These are phyloP conservation scores for Mirounga angustirostris DNA, from an alignment of 2,113 vertebrate species.

Conservation along the genomic window DNA sequence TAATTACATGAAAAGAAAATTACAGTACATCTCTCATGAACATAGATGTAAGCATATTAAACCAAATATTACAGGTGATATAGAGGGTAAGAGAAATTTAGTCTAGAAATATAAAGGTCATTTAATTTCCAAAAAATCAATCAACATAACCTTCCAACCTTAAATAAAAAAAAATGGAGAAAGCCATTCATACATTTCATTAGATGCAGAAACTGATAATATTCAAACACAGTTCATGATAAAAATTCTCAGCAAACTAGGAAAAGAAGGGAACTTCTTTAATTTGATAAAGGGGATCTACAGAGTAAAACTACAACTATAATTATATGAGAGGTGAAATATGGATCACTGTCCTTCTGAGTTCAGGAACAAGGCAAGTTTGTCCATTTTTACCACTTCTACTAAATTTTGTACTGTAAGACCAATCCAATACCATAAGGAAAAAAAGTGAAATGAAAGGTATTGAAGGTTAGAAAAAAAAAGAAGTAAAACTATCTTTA, in stretches of 20 bases:
- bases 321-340: background rate
- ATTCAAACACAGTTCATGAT: background rate
- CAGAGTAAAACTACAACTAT: background rate
- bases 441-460: background rate
- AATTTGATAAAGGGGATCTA: background rate
- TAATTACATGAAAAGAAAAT: background rate
- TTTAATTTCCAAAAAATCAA: slow-evolving; percentile 17
- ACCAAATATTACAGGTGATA: background rate
- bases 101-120: background rate
- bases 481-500: background rate
- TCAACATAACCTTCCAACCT: background rate
- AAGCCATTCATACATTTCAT: background rate
- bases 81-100: background rate
- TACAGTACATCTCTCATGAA: background rate
- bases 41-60: background rate
- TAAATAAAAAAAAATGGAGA: slow-evolving; percentile 9
- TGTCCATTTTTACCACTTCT: background rate
- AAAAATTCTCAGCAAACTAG: background rate
- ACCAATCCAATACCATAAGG: background rate
- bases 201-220: background rate
- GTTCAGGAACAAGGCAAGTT: background rate
- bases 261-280: background rate
- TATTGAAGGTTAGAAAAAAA: background rate
- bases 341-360: background rate
- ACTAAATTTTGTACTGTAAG: background rate